Base-by-base conservation (phyloP, 2,113 vertebrate genomes). In the Anhinga anhinga region DNA sequence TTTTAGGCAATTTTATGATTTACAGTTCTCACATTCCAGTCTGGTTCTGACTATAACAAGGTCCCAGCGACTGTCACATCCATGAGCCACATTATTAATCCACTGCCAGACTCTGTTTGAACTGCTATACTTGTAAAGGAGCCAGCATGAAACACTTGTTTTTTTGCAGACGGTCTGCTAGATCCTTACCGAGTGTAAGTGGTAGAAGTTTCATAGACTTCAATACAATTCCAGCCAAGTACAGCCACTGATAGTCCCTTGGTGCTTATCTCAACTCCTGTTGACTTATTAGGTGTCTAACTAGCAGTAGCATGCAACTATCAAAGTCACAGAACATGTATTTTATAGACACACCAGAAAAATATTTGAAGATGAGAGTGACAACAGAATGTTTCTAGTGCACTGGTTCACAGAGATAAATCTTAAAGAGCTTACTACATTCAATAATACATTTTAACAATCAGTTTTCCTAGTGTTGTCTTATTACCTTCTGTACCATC, bases 21-120 rank as follows among this genome's bases (percentile, higher is more conserved):
- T 94, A 95, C 62, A 58, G 44, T 87, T 93, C 90, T 97, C 84
- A 90, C 79, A 93, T 97, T 96, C 93, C 93, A 93, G 79, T 93
- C 93, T 93, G 81, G 40, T 90, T 96, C 91, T 90, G 65, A 85
- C 77, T 90, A 15, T 38, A 96, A 59, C 82, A 61, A 88, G 78
- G 95, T 95, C 74, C 62, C 66, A 49, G 58, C 0, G 3, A 93
- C 93, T 96, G 96, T 95, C 93, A 96, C 71, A 92, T 95, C 85
- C 66, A 53, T 88, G 85, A 92, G 82, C 77, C 87, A 97, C 92
- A 32, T 93, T 96, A 92, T 96, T 95, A 94, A 96, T 96, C 82
- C 92, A 88, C 45, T 83, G 78, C 74, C 92, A 95, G 87, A 94
- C 82, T 72, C 63, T 38, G 16, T 95, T 96, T 96, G 90, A 95